phyloP scores from a whole-genome alignment of 2,797 vertebrate species.

The Leptoclinus maculatus region DNA sequence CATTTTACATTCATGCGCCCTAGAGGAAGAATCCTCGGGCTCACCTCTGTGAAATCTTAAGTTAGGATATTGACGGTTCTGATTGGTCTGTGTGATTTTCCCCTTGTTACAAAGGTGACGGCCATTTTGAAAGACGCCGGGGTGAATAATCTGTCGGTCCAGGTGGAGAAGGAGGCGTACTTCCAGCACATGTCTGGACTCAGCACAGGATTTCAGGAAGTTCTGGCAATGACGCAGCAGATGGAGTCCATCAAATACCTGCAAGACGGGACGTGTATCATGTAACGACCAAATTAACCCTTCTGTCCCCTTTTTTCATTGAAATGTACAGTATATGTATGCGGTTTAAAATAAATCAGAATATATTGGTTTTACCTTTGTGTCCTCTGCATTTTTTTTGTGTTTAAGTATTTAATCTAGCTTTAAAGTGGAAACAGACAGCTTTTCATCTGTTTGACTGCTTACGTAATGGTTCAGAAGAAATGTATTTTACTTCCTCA shows the following conservation, averaged over 20 bases:
- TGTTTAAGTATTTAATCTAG: neutral
- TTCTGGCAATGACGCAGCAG: conserved; percentile 95
- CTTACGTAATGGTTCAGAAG: neutral
- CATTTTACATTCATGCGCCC: neutral
- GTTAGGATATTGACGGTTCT: neutral
- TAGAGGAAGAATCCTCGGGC: neutral
- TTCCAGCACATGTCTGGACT: conserved; percentile 99
- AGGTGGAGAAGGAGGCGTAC: conserved; percentile 98
- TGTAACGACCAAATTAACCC: conserved; percentile 84
- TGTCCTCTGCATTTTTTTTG: neutral
- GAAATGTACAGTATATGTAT: conserved; percentile 68
- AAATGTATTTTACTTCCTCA: neutral
- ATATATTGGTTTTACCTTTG: conserved; percentile 68
- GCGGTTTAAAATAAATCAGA: conserved; percentile 71
- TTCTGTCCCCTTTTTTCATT: conserved; percentile 41
- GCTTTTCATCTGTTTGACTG: neutral
- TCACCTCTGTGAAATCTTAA: too few species aligned
- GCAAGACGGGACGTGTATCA: conserved; percentile 95
- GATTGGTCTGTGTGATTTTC: neutral
- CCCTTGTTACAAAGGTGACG: conserved; percentile 87
- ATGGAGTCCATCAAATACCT: conserved; percentile 95
- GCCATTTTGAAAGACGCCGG: conserved; percentile 94
- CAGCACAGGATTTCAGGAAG: conserved; percentile 95
- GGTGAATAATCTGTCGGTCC: conserved; percentile 95
- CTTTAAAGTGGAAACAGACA: neutral